Evolutionary conservation across 2,113 vertebrate species (phyloP), one percentile per base, ranked within the genome.

Genomic region (Ctenodactylus gundi): DNA sequence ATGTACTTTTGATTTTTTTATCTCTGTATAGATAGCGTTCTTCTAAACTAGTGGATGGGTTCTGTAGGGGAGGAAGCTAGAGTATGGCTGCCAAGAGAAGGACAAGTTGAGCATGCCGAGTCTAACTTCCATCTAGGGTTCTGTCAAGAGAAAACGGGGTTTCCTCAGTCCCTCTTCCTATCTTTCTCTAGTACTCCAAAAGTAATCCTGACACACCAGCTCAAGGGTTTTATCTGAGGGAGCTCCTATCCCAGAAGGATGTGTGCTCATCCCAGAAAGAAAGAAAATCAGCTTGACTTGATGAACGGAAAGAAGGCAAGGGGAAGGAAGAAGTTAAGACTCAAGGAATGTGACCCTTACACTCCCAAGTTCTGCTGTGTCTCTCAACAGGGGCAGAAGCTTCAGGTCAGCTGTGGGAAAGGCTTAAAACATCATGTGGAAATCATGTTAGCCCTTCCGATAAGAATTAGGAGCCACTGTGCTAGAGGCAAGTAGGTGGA

Each of bases 311-410:
- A 60, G 29, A 73, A 46, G 27, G 7, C 67, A 76, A 81, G 27
- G 29, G 11, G 58, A 31, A 62, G 36, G 14, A 60, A 81, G 25
- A 64, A 55, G 25, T 64, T 8, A 14, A 4, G 29, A 20, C 55
- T 9, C 10, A n/a, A 25, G 44, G 34, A 3, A 49, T 23, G 8
- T 14, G 53, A 31, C 67, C 10, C 23, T n/a, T 34, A 18, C 2
- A 27, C 2, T 8, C 34, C 3, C 27, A 6, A 17, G 11, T 62
- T 20, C 62, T 0, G 4, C 3, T 0, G 4, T 2, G 27, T 17
- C 27, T 84, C 60, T 60, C 44, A 78, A 46, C 67, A 15, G 0
- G 20, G 12, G 3, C 23, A 20, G 7, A 14, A 21, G 34, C 15
- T 9, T 1, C 14, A 3, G 29, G 21, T 62, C 11, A 73, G 67